Base-by-base conservation (phyloP, 2,797 vertebrate genomes). In the Pampus argenteus region DNA sequence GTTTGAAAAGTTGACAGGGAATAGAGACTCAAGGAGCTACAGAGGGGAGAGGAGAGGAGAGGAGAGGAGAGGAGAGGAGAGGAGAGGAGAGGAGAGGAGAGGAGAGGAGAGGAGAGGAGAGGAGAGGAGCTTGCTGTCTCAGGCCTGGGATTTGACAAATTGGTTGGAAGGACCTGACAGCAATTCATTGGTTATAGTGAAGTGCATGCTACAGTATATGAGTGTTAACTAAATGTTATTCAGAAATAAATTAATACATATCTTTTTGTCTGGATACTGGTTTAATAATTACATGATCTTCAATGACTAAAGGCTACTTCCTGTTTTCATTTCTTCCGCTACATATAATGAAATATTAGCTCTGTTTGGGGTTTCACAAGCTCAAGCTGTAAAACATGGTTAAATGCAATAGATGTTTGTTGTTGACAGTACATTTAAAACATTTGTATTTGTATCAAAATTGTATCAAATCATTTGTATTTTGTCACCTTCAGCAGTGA, bases 1-100 rank as follows among this genome's bases (percentile, higher is more conserved):
- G 59, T 82, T 86, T 82, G 61, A 78, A 83, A 82, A 83, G 62
- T 79, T 86, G 77, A 83, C 31, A 26, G 63, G 47, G 15, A 76
- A 65, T 36, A n/a, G 28, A 51, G 74, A 65, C 55, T 73, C 42
- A 59, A 71, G 54, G 44, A 74, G 61, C 59, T 23, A 9, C 25
- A 59, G 67, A 38, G 5, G 9, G 18, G 71, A 60, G 60, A 56
- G 15, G 11, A 58, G 48, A 38, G 25, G 58, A 71, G 66, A 56
- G 15, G 11, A 58, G 48, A 38, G 25, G 58, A 71, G 66, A 56
- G 15, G 11, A 58, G 48, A 38, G 25, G 58, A 71, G 66, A 56
- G 15, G 11, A 58, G 48, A 38, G 25, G 58, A 71, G 66, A 56
- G 15, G 11, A 58, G 48, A 38, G 25, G 58, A 71, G 66, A 56